phyloP scores from a whole-genome alignment of 2,113 vertebrate species.

The Poeciliopsis occidentalis region DNA sequence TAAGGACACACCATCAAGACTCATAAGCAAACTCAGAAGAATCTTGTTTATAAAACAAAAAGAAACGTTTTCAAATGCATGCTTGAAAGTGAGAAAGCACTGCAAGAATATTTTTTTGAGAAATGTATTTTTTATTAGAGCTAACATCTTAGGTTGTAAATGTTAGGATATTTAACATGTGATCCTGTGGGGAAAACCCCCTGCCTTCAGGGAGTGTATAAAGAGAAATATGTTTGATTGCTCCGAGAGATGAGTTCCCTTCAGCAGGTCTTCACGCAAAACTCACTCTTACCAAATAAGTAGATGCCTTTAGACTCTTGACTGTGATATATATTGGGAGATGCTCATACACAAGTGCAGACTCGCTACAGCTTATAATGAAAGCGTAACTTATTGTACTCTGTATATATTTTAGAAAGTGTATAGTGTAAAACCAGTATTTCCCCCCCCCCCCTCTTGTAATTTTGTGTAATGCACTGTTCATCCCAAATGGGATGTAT shows the following conservation, averaged over 20 bases:
- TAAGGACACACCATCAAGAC: conserved; percentile 41
- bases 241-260: conserved; percentile 82
- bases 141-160: conserved; percentile 98
- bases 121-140: conserved; percentile 99
- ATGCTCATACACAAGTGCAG: conserved; percentile 78
- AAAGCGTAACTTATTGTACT: conserved; percentile 99
- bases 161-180: conserved; percentile 96
- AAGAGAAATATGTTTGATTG: conserved; percentile 91
- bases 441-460: conserved; percentile 89
- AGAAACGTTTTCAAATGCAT: conserved; percentile 83
- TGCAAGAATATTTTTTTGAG: conserved; percentile 97
- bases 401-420: conserved; percentile 98
- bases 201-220: conserved; percentile 84
- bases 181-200: conserved; percentile 79
- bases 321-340: conserved; percentile 68
- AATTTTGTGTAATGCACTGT: conserved; percentile 97
- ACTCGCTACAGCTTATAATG: conserved; percentile 88
- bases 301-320: conserved; percentile 97
- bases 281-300: conserved; percentile 95
- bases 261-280: conserved; percentile 88
- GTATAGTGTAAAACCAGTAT: conserved; percentile 97
- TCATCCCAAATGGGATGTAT: conserved; percentile 83
- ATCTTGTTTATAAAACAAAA: conserved; percentile 31
- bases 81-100: conserved; percentile 88
- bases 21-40: conserved; percentile 56